phyloP scores from a whole-genome alignment of 1,140 invertebrate genomes.

The Heliconius congener region DNA sequence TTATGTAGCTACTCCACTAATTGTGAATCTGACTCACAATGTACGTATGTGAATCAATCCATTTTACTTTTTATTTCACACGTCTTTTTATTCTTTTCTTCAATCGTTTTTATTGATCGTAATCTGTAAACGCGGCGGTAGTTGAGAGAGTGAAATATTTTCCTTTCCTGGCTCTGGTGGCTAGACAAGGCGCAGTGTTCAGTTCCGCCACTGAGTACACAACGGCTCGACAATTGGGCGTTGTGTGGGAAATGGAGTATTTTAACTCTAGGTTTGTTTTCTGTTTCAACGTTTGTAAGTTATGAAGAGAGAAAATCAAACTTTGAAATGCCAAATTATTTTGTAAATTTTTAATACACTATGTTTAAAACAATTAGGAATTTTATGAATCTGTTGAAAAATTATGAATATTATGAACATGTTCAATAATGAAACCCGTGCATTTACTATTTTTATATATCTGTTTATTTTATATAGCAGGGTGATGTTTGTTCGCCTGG shows the following conservation, averaged over 20 bases:
- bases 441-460: background rate
- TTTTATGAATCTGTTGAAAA: too few relatives aligned
- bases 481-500: conserved; percentile 6
- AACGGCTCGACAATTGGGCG: too few relatives aligned
- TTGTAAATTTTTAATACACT: background rate
- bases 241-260: too few relatives aligned
- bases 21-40: conserved; percentile 11
- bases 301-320: too few relatives aligned
- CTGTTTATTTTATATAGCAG: background rate
- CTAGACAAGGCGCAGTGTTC: too few relatives aligned
- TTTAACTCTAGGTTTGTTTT: too few relatives aligned
- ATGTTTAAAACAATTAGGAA: background rate
- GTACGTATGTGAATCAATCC: conserved; percentile 1
- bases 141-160: too few relatives aligned
- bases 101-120: background rate
- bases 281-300: too few relatives aligned
- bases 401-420: background rate
- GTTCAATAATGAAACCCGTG: background rate
- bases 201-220: too few relatives aligned
- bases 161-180: too few relatives aligned
- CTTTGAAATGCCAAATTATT: background rate
- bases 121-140: too few relatives aligned
- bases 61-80: conserved; percentile 1
- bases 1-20: background rate
- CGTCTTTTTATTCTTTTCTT: background rate